Conservation (phyloP, 2,797 vertebrate species). For the Pangasius larnaudii region DNA sequence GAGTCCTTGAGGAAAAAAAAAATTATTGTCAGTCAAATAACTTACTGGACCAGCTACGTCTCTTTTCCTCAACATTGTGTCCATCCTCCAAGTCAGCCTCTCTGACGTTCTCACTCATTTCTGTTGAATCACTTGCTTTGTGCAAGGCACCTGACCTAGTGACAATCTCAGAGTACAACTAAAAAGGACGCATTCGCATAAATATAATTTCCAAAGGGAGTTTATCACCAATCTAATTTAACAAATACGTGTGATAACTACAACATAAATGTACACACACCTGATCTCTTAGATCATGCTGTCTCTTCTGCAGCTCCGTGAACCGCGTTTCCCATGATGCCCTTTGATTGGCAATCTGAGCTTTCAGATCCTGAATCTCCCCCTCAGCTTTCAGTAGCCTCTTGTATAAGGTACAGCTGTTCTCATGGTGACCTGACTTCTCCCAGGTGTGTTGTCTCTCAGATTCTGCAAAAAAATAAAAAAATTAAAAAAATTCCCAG, state of each 20-base stretch:
- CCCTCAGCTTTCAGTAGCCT: conserved; percentile 77
- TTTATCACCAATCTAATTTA: not conserved
- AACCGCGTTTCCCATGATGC: conserved; percentile 76
- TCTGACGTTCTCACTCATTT: conserved; percentile 37
- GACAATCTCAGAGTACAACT: conserved; percentile 64
- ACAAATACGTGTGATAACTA: not conserved
- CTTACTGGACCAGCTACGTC: conserved; percentile 58
- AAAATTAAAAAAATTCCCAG: no score
- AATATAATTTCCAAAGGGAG: not conserved
- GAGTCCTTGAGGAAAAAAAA: conserved; percentile 7
- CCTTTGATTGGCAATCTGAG: conserved; percentile 72
- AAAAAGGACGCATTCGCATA: conserved; percentile 10
- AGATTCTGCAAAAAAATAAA: conserved; percentile 47
- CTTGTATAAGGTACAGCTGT: conserved; percentile 60
- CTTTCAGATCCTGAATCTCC: conserved; percentile 78
- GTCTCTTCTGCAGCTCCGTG: conserved; percentile 72
- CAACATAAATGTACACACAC: conserved; percentile 60
- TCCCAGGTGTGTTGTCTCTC: conserved; percentile 52
- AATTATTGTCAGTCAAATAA: not conserved
- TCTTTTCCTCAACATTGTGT: conserved; percentile 59
- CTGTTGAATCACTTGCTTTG: conserved; percentile 43
- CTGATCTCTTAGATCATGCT: conserved; percentile 73
- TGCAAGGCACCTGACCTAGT: conserved; percentile 47
- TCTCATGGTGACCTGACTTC: conserved; percentile 65
- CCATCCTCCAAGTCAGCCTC: conserved; percentile 63